Percentiles rank a stretch among this genome's conserved stretches.
Evolutionary conservation across 2,113 vertebrate species (phyloP).

Genomic region (Zapus hudsonius): DNA sequence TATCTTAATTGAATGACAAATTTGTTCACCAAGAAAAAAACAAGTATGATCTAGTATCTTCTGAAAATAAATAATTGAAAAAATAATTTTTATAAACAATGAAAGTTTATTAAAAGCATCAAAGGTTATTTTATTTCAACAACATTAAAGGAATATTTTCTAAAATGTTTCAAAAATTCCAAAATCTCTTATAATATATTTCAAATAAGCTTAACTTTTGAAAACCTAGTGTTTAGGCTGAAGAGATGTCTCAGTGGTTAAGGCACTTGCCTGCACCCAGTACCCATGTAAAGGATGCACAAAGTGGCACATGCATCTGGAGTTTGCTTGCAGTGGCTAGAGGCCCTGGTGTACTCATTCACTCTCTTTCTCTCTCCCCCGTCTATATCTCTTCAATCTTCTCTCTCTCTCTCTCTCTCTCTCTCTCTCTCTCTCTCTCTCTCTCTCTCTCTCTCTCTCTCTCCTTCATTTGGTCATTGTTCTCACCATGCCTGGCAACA

Average conservation of each 20-base stretch:
- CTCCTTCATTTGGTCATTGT: neutral
- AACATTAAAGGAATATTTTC: neutral
- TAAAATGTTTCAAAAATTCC: neutral
- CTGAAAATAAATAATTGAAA: neutral
- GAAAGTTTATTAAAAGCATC: neutral
- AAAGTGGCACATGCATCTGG: too few species aligned
- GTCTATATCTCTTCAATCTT: too few species aligned
- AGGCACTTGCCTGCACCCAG: too few species aligned
- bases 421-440: neutral
- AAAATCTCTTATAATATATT: slow-evolving; percentile 15
- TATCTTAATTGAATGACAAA: slow-evolving; percentile 27
- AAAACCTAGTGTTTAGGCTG: too few species aligned
- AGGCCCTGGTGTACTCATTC: too few species aligned
- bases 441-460: neutral
- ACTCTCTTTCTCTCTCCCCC: neutral
- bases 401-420: neutral
- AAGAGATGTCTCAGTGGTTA: too few species aligned
- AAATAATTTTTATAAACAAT: neutral
- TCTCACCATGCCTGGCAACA: neutral
- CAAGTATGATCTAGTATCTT: neutral
- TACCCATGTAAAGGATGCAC: too few species aligned
- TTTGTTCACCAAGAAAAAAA: slow-evolving; percentile 1
- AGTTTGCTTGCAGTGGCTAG: too few species aligned
- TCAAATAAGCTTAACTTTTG: slow-evolving; percentile 6
- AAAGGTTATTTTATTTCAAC: slow-evolving; percentile 38